Base-by-base conservation (phyloP, 2,888 invertebrate species). In the Ophion slaviceki region DNA sequence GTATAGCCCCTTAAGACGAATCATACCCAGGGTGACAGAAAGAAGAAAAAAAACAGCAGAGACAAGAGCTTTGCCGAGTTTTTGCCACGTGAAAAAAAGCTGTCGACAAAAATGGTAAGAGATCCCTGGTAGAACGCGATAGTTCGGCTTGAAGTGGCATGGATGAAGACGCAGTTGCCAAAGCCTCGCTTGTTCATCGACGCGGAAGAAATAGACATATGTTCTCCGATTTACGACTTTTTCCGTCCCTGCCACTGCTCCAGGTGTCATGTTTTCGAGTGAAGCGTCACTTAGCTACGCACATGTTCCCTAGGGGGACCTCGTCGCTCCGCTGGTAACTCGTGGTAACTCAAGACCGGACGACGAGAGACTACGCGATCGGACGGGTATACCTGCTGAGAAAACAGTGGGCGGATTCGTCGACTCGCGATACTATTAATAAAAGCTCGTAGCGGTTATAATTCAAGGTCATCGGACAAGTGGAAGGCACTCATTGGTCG, bases 391-490 rank as follows among this genome's bases (percentile, higher is more conserved):
- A 84, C 84, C 80, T 84, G 77, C 61, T 86, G 77, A 72, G 68
- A 85, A 81, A 85, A 62, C 61, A 59, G 87, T 89, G 88, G 89
- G 87, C 88, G 89, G 85, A 80, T 90, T 89, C 87, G 88, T 89
- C 88, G 90, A 90, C 89, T 89, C 87, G 83, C 85, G 82, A 36
- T 82, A 85, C 91, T 92, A 92, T 91, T 91, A 92, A 92, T 92
- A 92, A 89, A 61, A 90, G 72, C 86, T 86, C 84, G 85, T 53
- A 32, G 86, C 85, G 80, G 80, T 88, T 90, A 84, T 87, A 86
- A 87, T 90, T 89, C 92, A 92, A 92, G 92, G 92, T 90, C 88
- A 86, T 71, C 76, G 57, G 66, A 72, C 82, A 76, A 85, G 82
- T 77, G 76, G 82, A 82, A 80, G 67, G 64, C 45, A 71, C 80